Percentiles rank a stretch among this genome's conserved stretches.
phyloP scores from a whole-genome alignment of 2,797 vertebrate species.

The Natrix natrix region DNA sequence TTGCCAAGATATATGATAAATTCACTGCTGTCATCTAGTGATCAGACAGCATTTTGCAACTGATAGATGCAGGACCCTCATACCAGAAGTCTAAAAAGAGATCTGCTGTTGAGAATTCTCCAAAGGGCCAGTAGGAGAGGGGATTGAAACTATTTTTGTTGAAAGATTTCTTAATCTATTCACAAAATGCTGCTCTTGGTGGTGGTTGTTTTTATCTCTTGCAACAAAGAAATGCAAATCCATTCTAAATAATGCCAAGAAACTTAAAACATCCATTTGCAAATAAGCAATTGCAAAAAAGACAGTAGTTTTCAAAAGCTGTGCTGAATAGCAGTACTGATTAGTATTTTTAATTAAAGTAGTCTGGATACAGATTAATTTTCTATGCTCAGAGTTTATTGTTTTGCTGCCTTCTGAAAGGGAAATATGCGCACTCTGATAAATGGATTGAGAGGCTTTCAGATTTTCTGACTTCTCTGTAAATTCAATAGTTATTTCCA shows the following conservation, averaged over 20 bases:
- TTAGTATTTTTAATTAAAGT: slow-evolving; percentile 61
- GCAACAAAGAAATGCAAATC: background rate
- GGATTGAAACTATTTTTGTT: background rate
- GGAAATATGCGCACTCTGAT: slow-evolving; percentile 51
- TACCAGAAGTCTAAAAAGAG: background rate
- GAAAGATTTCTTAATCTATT: background rate
- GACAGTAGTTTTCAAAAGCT: slow-evolving; percentile 29
- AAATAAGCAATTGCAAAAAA: slow-evolving; percentile 51
- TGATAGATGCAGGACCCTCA: background rate
- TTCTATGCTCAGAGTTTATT: slow-evolving; percentile 49
- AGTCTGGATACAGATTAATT: slow-evolving; percentile 52
- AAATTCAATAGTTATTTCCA: slow-evolving; percentile 44
- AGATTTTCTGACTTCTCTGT: slow-evolving; percentile 24
- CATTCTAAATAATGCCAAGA: background rate
- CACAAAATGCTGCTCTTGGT: background rate
- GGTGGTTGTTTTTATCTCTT: background rate
- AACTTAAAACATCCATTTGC: slow-evolving; percentile 3
- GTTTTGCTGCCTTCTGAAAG: slow-evolving; percentile 49
- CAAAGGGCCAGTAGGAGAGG: background rate
- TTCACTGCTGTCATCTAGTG: background rate
- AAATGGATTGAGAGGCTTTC: slow-evolving; percentile 53
- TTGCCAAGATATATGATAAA: background rate
- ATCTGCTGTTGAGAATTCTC: background rate
- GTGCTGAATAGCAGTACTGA: slow-evolving; percentile 32
- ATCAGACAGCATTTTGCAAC: background rate